A percentile compares a stretch with the other conserved stretches of the same genome.
phyloP scores from a whole-genome alignment of 2,888 invertebrate genomes.

The Teleiodes luculella region DNA sequence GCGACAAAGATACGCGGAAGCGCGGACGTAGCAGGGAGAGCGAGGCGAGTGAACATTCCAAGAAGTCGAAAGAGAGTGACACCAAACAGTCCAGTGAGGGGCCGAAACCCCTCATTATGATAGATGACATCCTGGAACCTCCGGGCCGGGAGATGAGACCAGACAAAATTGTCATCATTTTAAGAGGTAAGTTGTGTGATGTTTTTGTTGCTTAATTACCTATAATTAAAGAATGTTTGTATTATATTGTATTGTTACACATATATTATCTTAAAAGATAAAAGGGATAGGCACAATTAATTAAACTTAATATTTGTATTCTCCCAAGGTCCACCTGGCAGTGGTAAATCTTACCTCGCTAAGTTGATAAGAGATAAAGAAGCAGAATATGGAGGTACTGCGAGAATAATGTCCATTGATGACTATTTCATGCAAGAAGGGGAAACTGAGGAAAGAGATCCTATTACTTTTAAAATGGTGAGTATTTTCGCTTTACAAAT shows the following conservation, averaged over 20 bases:
- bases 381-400: conserved; percentile 92
- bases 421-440: conserved; percentile 96
- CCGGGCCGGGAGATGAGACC: conserved; percentile 91
- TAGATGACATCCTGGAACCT: conserved; percentile 89
- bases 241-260: no score
- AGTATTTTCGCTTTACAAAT: no score
- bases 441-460: conserved; percentile 84
- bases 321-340: conserved; percentile 94
- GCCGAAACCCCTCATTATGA: conserved; percentile 74
- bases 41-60: conserved; percentile 36
- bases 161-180: conserved; percentile 88
- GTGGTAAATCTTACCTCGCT: conserved; percentile 95
- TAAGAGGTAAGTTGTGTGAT: conserved; percentile 86
- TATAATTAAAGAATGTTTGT: no score
- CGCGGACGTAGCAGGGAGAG: conserved; percentile 55
- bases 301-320: no score
- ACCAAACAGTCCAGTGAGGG: conserved; percentile 32
- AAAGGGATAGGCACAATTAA: no score
- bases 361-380: conserved; percentile 91
- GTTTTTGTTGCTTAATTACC: no score
- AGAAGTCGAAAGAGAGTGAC: conserved; percentile 44
- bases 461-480: conserved; percentile 85
- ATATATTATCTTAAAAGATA: no score
- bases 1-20: conserved; percentile 47
- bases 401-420: conserved; percentile 94